Evolutionary conservation across 2,888 invertebrate genomes (phyloP).

Genomic region (Thysanoteuthis rhombus): DNA sequence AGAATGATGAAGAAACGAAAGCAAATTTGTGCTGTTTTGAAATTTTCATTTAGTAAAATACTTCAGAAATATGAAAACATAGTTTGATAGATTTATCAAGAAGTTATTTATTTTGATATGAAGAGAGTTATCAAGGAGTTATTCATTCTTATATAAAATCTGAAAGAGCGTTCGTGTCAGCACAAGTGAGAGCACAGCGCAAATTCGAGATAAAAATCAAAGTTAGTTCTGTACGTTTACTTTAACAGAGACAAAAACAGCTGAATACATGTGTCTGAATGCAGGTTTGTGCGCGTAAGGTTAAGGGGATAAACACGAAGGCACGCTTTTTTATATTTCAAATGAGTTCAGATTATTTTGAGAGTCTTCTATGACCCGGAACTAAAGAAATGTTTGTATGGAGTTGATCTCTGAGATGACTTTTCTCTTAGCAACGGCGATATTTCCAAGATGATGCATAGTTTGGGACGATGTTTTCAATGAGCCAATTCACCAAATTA

Average conservation of each 20-base stretch:
- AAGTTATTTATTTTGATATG: no score
- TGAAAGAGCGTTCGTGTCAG: no score
- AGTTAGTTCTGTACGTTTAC: background rate
- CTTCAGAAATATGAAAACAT: background rate
- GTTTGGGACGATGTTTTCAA: background rate
- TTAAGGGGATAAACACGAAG: background rate
- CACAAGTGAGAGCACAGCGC: no score
- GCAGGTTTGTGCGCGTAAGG: no score
- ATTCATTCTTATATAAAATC: no score
- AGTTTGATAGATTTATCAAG: background rate
- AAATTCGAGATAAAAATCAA: no score
- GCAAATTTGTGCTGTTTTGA: background rate
- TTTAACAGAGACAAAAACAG: background rate
- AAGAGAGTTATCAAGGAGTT: background rate
- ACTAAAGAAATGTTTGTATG: background rate
- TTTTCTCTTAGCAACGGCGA: background rate
- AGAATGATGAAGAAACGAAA: background rate
- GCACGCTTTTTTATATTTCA: background rate
- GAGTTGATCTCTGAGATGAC: no score
- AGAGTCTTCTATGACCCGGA: background rate
- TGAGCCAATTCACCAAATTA: background rate
- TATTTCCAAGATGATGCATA: background rate
- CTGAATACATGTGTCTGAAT: background rate
- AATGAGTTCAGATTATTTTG: background rate
- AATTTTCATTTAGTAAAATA: background rate